Base-by-base conservation (phyloP, 1,140 invertebrate species). In the Ceratina australensis region DNA sequence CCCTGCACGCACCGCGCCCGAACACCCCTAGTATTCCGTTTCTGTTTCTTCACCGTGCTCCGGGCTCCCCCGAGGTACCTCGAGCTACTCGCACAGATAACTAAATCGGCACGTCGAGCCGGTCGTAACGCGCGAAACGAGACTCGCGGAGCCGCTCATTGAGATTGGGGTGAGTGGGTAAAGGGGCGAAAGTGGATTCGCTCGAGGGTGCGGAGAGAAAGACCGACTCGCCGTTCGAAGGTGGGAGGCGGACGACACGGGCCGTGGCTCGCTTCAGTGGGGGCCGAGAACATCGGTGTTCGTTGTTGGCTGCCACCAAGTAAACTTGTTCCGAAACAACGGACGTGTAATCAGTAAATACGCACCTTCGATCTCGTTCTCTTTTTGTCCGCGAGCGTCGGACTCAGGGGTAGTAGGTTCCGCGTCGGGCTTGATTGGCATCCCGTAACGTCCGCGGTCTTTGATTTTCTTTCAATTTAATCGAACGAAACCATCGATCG, bases 91-190 rank as follows among this genome's bases (percentile, higher is more conserved):
- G 33, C 13, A 13, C 33, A 82, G 86, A 88, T 89, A 89, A 87
- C 87, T 88, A 87, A 89, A 89, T 90, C 89, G 85, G 81, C 86
- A 7, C 63, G 50, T 52, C 47, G 59, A 63, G 16, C 28, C 52
- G 42, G 5, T 20, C 13, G 26, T 65, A 42, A 63, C 47, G 65
- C 52, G 56, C 67, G 63, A 50, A 65, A 66, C 72, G 50, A 13
- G 33, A 28, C 61, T 66, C 57, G 52, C 49, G 22, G 15, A 49
- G 15, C 8, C 49, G 15, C 22, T 57, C 57, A 20, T 26, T 20
- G 49, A 59, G 15, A 57, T 67, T 20, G 12, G 24, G 60, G 57
- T 47, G 64, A 64, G 68, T 54, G 18, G 60, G 75, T 52, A 20
- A 66, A 28, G 42, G 56, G 64, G 49, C 64, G 80, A 56, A 65